Conservation (phyloP, 2,888 invertebrate genomes). For the Diaphora mendica region DNA sequence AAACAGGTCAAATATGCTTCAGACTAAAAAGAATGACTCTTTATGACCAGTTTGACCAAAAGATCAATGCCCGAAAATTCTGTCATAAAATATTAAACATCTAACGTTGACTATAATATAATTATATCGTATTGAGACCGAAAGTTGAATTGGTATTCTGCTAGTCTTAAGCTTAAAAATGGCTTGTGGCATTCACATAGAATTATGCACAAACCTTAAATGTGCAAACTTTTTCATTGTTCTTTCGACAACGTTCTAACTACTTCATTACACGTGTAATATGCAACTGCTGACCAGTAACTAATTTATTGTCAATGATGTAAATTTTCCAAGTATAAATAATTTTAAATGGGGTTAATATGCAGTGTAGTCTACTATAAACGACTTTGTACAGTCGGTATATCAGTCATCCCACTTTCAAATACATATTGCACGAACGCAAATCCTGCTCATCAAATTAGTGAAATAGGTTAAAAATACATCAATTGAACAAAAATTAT, state of each 20-base stretch:
- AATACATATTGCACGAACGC: not conserved
- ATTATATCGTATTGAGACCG: too few relatives aligned
- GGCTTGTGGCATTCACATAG: too few relatives aligned
- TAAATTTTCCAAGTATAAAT: not conserved
- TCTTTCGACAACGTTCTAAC: not conserved
- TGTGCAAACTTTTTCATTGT: not conserved
- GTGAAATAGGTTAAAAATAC: not conserved
- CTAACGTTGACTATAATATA: too few relatives aligned
- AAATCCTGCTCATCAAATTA: not conserved
- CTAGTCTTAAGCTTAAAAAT: too few relatives aligned
- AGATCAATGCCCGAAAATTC: too few relatives aligned
- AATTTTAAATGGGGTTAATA: constrained; percentile 1
- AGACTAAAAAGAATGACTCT: too few relatives aligned
- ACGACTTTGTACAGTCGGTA: not conserved
- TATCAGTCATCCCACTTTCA: not conserved
- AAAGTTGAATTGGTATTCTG: too few relatives aligned
- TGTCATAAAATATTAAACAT: too few relatives aligned
- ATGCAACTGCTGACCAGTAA: not conserved
- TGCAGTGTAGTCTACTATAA: not conserved
- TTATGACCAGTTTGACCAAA: too few relatives aligned
- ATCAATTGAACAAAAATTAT: not conserved
- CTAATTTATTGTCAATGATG: constrained; percentile 5
- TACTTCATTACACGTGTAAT: not conserved
- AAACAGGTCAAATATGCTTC: not conserved
- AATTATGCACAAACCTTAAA: not conserved